Conservation (phyloP, 2,113 vertebrate species). For the Anarrhichthys ocellatus region DNA sequence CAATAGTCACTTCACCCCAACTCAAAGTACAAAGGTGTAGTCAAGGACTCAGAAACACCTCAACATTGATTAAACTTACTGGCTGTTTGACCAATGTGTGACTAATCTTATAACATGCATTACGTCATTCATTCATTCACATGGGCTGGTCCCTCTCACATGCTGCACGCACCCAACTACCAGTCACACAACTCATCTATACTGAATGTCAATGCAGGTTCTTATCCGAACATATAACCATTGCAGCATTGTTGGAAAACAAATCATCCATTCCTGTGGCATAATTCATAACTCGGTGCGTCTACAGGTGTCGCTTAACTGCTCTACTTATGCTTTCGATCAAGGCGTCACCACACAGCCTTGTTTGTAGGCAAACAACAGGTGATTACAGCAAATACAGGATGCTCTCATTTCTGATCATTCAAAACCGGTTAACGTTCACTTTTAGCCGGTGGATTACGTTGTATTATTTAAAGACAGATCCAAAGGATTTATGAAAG, state of each 20-base stretch:
- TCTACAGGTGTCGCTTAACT: background rate
- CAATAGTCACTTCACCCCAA: background rate
- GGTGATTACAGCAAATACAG: slow-evolving; percentile 41
- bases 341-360: slow-evolving; percentile 5
- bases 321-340: background rate
- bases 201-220: background rate
- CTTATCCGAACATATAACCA: background rate
- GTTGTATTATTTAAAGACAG: no score
- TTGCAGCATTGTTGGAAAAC: background rate
- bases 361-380: slow-evolving; percentile 48
- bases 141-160: background rate
- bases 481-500: background rate
- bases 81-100: slow-evolving; percentile 3
- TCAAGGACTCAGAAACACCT: background rate
- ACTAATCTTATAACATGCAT: slow-evolving; percentile 3
- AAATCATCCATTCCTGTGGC: background rate
- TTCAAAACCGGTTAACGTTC: background rate
- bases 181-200: background rate
- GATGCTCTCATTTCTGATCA: background rate
- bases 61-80: slow-evolving; percentile 36
- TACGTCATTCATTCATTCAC: slow-evolving; percentile 13
- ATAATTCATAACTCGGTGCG: background rate
- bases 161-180: background rate
- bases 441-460: background rate
- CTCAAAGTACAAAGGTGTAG: background rate